phyloP scores from a whole-genome alignment of 2,113 vertebrate species.

The Alectura lathami region DNA sequence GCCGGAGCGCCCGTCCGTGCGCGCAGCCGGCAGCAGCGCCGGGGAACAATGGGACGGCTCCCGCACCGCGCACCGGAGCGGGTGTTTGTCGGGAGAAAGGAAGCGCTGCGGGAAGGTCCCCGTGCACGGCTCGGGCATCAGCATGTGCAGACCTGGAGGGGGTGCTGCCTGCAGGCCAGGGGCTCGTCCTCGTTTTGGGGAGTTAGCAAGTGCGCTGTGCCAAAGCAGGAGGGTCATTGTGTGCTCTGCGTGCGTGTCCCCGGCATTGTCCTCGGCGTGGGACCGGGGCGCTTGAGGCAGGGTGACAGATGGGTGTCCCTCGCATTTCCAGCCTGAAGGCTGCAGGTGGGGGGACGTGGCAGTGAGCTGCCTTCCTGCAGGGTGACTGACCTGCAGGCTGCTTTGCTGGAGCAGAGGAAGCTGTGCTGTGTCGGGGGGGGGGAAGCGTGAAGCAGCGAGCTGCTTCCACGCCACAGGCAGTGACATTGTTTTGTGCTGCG shows the following conservation, averaged over 20 bases:
- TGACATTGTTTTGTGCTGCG: background rate
- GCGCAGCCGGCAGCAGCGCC: background rate
- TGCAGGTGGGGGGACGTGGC: background rate
- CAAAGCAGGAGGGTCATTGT: background rate
- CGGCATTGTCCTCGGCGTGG: conserved; percentile 52
- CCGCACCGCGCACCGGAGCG: background rate
- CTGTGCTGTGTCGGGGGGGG: background rate
- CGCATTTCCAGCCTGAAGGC: background rate
- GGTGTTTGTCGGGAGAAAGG: background rate
- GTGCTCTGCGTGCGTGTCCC: background rate
- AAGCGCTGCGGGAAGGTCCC: no score
- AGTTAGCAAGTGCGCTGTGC: background rate
- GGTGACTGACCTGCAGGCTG: background rate
- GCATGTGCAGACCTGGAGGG: background rate
- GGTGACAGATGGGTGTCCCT: background rate
- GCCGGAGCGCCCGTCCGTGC: background rate
- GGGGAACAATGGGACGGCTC: conserved; percentile 33
- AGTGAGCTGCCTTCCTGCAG: background rate
- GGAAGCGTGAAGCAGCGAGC: background rate
- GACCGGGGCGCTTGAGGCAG: background rate
- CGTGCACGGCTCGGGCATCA: no score
- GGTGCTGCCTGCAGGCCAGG: background rate
- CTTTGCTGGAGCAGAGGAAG: background rate
- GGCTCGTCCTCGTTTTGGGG: background rate
- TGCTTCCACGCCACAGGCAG: background rate